Percentiles rank a stretch among this genome's conserved stretches.
These are phyloP conservation scores for Spea hammondii DNA, from an alignment of 2,797 vertebrate species.

Conservation along the genomic window DNA sequence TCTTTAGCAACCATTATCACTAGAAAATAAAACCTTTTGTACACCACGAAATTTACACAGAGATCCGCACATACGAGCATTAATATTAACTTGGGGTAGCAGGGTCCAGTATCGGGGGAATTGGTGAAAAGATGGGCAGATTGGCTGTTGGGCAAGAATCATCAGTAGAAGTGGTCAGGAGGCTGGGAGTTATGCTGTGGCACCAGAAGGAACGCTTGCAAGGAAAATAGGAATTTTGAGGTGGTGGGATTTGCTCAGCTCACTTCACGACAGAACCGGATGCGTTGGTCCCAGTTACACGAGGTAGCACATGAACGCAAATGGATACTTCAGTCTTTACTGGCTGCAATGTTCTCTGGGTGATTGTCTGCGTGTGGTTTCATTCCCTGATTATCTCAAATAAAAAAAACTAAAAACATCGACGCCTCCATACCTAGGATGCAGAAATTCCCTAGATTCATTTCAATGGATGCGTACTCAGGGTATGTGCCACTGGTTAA, in stretches of 20 bases:
- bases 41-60: constrained; percentile 20
- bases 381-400: not conserved
- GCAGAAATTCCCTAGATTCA: not conserved
- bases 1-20: constrained; percentile 26
- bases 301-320: constrained; percentile 42
- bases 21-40: not conserved
- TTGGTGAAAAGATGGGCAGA: not conserved
- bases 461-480: constrained; percentile 47
- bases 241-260: not conserved
- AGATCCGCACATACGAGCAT: constrained; percentile 16
- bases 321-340: constrained; percentile 18
- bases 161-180: not conserved
- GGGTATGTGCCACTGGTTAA: constrained; percentile 64
- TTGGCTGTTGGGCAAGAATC: not conserved
- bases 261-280: not conserved
- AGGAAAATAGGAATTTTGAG: not conserved
- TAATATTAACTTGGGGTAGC: constrained; percentile 24
- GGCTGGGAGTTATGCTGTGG: not conserved
- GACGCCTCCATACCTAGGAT: constrained; percentile 3
- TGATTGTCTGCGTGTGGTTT: constrained; percentile 5
- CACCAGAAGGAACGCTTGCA: not conserved
- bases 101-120: constrained; percentile 4
- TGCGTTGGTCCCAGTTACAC: constrained; percentile 25
- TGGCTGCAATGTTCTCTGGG: constrained; percentile 4
- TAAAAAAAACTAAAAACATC: constrained; percentile 22